Percentiles rank a stretch among this genome's conserved stretches.
Evolutionary conservation across 2,797 vertebrate genomes (phyloP).

Genomic region (Tragelaphus eurycerus): DNA sequence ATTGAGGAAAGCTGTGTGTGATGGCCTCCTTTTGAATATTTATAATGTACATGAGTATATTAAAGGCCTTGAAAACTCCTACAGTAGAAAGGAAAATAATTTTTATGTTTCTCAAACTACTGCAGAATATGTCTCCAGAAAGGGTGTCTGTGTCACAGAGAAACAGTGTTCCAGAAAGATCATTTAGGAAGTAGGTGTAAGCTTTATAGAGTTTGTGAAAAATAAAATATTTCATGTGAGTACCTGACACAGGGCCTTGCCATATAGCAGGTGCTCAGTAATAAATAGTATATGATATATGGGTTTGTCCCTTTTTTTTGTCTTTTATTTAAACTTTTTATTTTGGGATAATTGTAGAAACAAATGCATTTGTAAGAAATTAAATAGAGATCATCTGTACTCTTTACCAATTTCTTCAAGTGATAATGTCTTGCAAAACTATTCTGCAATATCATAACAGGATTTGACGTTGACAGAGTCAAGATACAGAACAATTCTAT

Average conservation of each 20-base stretch:
- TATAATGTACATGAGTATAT: not conserved
- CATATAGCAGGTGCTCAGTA: not conserved
- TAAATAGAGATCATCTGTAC: not conserved
- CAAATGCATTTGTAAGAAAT: constrained; percentile 6
- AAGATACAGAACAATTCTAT: not conserved
- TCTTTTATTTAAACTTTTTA: constrained; percentile 11
- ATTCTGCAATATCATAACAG: not conserved
- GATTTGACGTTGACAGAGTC: not conserved
- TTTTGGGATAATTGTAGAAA: constrained; percentile 27
- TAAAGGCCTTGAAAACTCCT: constrained; percentile 32
- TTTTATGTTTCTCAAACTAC: constrained; percentile 19
- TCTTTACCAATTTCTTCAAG: not conserved
- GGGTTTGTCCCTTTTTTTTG: not conserved
- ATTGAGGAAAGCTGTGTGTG: not conserved
- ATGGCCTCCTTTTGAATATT: constrained; percentile 19
- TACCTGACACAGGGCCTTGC: not conserved
- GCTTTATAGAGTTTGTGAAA: constrained; percentile 10
- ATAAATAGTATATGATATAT: not conserved
- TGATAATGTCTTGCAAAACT: not conserved
- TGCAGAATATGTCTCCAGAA: not conserved
- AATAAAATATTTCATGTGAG: constrained; percentile 25
- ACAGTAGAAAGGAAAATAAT: not conserved
- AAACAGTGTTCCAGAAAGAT: not conserved
- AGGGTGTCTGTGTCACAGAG: not conserved
- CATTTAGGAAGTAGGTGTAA: constrained; percentile 12